Base-by-base conservation (phyloP, 2,113 vertebrate genomes). In the Leptobrachium ailaonicum region DNA sequence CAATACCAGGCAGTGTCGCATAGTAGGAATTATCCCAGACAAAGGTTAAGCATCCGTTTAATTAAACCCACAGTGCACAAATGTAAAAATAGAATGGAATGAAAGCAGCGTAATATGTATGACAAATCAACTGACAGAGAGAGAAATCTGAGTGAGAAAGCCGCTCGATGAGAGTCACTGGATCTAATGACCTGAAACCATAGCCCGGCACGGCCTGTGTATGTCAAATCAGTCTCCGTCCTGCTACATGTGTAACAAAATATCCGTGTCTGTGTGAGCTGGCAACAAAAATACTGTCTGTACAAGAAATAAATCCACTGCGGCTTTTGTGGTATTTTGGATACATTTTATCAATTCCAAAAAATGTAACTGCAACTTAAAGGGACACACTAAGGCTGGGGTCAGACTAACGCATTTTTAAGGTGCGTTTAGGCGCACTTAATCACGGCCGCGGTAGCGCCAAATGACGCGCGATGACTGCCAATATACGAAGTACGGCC, bases 11-110 rank as follows among this genome's bases (percentile, higher is more conserved):
- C 47, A 5, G 47, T 8, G 4, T 50, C 8, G 47, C 4, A 50
- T 5, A 5, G 47, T 50, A 50, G 4, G 47, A 50, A 50, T 50
- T 50, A 50, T 50, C 47, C 8, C 8, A 50, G 47, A 4, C 47
- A 50, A 50, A 50, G 47, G 47, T 50, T 50, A 50, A 50, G 47
- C 47, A 60, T 60, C 13, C 64, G 63, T 75, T 53, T 76, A 47
- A 76, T 76, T 66, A 76, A 67, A 76, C 53, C 41, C 20, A 32
- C 41, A 54, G 56, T 54, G 8, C 41, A 69, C 14, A 40, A 40
- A 32, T 77, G 47, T 60, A 70, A 54, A 77, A 69, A 69, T 60
- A 70, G 53, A 77, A 58, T 12, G 47, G 67, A 66, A 66, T 60
- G 47, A 42, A 66, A 66, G 63, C 41, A 20, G 50, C 68, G 66